Evolutionary conservation across 2,797 vertebrate genomes (phyloP).

Genomic region (Phalloptychus januarius): DNA sequence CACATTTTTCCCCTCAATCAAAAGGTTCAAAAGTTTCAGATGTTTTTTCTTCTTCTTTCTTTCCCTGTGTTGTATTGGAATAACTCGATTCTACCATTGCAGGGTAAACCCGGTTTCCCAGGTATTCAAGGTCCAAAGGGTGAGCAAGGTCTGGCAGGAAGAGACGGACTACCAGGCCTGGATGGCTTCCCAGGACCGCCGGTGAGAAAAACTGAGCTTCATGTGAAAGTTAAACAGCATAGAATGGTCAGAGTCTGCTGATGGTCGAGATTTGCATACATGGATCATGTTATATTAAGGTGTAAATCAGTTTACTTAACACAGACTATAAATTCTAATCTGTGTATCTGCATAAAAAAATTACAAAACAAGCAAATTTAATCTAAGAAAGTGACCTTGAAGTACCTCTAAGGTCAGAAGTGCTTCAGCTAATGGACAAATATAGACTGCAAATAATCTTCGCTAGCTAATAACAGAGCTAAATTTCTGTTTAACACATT

Average conservation of each 20-base stretch:
- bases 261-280: not conserved
- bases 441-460: not conserved
- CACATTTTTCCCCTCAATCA: not conserved
- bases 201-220: constrained; percentile 69
- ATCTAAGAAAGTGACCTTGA: not conserved
- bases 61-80: not conserved
- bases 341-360: not conserved
- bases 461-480: not conserved
- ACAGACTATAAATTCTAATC: not conserved
- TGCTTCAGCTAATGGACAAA: not conserved
- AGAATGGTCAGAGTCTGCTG: not conserved
- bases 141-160: constrained; percentile 74
- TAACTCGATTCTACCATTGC: constrained; percentile 9
- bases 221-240: not conserved
- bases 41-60: too few species aligned
- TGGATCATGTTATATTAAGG: not conserved
- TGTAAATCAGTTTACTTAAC: not conserved
- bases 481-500: not conserved
- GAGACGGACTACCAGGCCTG: constrained; percentile 86
- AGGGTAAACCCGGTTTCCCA: constrained; percentile 83
- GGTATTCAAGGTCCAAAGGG: constrained; percentile 85
- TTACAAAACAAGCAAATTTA: not conserved
- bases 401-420: not conserved
- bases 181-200: constrained; percentile 88
- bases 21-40: not conserved